Evolutionary conservation across 2,797 vertebrate species (phyloP).

Genomic region (Coluber constrictor): DNA sequence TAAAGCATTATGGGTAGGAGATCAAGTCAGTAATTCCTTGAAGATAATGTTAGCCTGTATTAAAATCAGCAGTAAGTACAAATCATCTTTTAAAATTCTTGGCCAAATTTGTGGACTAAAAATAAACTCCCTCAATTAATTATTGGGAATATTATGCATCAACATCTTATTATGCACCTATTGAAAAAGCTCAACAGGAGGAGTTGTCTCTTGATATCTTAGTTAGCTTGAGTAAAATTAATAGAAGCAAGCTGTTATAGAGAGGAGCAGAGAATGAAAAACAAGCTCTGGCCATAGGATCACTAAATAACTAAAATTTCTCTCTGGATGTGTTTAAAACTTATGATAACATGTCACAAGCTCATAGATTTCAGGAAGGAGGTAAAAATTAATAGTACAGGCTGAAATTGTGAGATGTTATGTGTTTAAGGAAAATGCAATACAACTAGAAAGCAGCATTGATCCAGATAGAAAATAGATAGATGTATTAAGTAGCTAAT

Average conservation of each 20-base stretch:
- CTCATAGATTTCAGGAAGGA: neutral
- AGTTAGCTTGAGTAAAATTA: neutral
- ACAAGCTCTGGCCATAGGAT: neutral
- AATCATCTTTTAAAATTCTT: neutral
- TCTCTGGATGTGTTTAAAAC: neutral
- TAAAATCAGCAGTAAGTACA: neutral
- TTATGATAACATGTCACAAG: neutral
- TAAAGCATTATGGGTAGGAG: neutral
- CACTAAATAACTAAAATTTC: neutral
- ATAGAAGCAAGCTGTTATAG: neutral
- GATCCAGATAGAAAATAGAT: neutral
- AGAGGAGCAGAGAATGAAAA: neutral
- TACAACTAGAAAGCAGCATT: neutral
- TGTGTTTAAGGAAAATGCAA: slow-evolving; percentile 35
- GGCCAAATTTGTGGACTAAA: neutral
- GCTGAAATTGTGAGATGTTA: slow-evolving; percentile 26
- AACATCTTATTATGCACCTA: neutral
- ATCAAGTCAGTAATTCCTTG: neutral
- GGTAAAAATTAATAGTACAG: neutral
- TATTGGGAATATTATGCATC: neutral
- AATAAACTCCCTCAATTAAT: neutral
- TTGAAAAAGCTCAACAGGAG: neutral
- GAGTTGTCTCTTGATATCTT: neutral
- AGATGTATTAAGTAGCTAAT: neutral
- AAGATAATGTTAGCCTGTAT: neutral